Evolutionary conservation across 2,888 invertebrate species (phyloP).

Genomic region (Pseudoips prasinana): DNA sequence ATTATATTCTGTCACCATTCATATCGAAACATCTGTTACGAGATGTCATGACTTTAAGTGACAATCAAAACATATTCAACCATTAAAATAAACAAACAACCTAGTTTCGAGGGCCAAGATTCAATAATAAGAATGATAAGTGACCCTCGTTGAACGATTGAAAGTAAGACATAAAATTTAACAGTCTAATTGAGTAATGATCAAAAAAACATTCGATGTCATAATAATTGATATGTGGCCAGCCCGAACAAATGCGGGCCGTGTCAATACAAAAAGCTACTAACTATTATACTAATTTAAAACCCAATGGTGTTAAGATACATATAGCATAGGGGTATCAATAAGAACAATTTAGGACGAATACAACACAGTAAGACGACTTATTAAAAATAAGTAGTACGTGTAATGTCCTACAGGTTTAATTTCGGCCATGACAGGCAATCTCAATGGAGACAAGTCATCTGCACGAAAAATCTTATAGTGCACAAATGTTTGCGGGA

Average conservation of each 20-base stretch:
- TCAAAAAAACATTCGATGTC: conserved; percentile 63
- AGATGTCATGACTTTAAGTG: conserved; percentile 4
- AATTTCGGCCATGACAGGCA: no score
- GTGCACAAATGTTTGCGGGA: no score
- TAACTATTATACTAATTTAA: conserved; percentile 56
- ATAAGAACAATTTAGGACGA: conserved; percentile 32
- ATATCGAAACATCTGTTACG: conserved; percentile 12
- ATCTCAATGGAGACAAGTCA: no score
- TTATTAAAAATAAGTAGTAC: conserved; percentile 7
- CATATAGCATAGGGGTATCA: conserved; percentile 70
- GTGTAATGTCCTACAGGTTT: no score
- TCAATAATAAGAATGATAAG: conserved; percentile 11
- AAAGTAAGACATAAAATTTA: conserved; percentile 66
- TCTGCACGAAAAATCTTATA: no score
- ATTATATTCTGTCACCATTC: conserved; percentile 13
- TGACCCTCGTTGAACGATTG: conserved; percentile 35
- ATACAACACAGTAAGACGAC: no score
- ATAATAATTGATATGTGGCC: conserved; percentile 75
- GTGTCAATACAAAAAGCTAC: conserved; percentile 33
- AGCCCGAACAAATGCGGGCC: conserved; percentile 69
- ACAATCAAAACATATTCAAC: conserved; percentile 2
- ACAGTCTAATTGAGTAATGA: conserved; percentile 65
- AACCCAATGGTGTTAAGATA: conserved; percentile 48
- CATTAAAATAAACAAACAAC: neutral
- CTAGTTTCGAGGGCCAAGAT: neutral